Evolutionary conservation across 2,888 invertebrate genomes (phyloP).

Genomic region (Pseudococcus viburni): DNA sequence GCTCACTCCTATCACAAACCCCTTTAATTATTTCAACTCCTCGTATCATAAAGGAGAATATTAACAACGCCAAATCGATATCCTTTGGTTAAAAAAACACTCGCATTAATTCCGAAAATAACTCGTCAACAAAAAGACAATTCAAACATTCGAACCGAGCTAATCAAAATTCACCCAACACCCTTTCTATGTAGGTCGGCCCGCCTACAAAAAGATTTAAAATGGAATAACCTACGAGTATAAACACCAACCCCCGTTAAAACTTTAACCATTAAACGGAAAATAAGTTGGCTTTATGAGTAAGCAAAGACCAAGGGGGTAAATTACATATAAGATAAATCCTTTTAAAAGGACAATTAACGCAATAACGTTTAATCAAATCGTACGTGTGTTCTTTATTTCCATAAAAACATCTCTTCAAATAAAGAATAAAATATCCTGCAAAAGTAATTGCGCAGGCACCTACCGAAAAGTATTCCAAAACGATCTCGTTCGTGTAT

Average conservation of each 20-base stretch:
- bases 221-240: neutral
- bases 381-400: slow-evolving; percentile 29
- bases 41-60: too few relatives aligned
- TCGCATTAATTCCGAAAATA: neutral
- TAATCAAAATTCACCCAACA: neutral
- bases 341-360: slow-evolving; percentile 44
- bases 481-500: slow-evolving; percentile 30
- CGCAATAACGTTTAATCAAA: slow-evolving; percentile 40
- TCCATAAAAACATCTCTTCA: neutral
- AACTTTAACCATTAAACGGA: slow-evolving; percentile 24
- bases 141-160: neutral
- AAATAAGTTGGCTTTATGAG: slow-evolving; percentile 12
- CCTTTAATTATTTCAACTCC: neutral
- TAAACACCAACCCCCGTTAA: neutral
- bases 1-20: too few relatives aligned
- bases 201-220: slow-evolving; percentile 19
- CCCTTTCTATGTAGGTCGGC: neutral
- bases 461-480: neutral
- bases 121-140: neutral
- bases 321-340: slow-evolving; percentile 30
- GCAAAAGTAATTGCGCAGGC: neutral
- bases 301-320: neutral
- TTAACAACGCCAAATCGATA: neutral
- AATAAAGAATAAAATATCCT: neutral
- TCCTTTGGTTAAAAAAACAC: neutral